Conservation (phyloP, 2,888 invertebrate genomes). For the Fragum sueziense region DNA sequence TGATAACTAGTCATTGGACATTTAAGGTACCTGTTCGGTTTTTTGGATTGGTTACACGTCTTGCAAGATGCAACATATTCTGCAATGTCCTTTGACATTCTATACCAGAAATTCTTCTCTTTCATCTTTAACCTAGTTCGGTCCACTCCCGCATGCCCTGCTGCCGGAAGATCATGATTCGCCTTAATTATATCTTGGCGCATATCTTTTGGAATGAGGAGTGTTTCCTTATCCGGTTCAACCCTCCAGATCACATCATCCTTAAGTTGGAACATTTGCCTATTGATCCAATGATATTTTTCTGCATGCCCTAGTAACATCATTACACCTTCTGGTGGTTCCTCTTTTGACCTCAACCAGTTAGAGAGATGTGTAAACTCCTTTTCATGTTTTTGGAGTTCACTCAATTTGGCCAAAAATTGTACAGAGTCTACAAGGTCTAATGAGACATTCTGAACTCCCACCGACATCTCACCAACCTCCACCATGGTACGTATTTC, state of each 20-base stretch:
- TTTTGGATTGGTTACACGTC: conserved; percentile 24
- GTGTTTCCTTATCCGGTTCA: background rate
- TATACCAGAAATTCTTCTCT: conserved; percentile 13
- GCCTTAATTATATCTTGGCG: too few relatives aligned
- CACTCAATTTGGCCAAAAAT: background rate
- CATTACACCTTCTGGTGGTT: background rate
- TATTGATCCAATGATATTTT: conserved; percentile 10
- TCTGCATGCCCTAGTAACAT: background rate
- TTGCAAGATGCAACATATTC: conserved; percentile 16
- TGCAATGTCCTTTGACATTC: background rate
- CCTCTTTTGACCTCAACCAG: background rate
- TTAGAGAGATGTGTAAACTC: background rate
- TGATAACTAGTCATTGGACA: background rate
- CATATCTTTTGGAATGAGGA: too few relatives aligned
- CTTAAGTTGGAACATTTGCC: background rate
- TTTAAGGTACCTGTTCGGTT: background rate
- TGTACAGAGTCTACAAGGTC: background rate
- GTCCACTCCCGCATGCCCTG: background rate
- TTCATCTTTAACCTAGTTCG: background rate
- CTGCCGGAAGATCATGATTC: conserved; percentile 20
- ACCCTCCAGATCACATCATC: background rate
- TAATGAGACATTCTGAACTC: background rate
- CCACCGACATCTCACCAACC: background rate
- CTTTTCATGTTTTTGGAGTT: background rate
- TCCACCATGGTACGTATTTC: background rate